phyloP scores from a whole-genome alignment of 2,113 vertebrate genomes.

The Elephas maximus region DNA sequence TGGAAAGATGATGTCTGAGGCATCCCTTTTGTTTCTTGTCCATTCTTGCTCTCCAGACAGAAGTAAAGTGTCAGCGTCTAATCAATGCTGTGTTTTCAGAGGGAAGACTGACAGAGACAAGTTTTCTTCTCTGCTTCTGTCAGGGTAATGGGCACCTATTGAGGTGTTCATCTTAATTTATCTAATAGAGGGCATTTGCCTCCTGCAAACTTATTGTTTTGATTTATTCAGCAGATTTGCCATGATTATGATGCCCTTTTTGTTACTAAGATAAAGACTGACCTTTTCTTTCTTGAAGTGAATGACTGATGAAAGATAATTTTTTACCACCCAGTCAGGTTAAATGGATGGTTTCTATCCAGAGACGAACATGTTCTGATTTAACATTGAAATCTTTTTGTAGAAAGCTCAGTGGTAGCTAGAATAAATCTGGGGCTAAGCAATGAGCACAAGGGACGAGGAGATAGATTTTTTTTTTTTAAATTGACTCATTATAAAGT shows the following conservation, averaged over 20 bases:
- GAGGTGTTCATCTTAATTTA: background rate
- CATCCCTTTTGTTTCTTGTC: background rate
- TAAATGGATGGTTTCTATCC: conserved; percentile 70
- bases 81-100: background rate
- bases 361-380: conserved; percentile 37
- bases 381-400: conserved; percentile 66
- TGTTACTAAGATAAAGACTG: conserved; percentile 69
- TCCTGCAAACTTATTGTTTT: conserved; percentile 57
- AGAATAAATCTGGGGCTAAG: conserved; percentile 47
- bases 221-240: conserved; percentile 52
- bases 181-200: conserved; percentile 4
- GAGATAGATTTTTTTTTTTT: conserved; percentile 28
- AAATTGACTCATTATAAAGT: background rate
- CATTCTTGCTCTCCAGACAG: conserved; percentile 1
- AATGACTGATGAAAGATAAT: conserved; percentile 67
- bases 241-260: conserved; percentile 66
- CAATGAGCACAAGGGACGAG: background rate
- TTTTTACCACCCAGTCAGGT: background rate
- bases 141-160: background rate
- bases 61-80: background rate
- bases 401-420: conserved; percentile 26
- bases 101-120: background rate
- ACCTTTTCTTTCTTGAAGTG: conserved; percentile 64
- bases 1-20: background rate
- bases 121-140: conserved; percentile 15